Base-by-base conservation (phyloP, 2,113 vertebrate genomes). In the Malaclemys terrapin region DNA sequence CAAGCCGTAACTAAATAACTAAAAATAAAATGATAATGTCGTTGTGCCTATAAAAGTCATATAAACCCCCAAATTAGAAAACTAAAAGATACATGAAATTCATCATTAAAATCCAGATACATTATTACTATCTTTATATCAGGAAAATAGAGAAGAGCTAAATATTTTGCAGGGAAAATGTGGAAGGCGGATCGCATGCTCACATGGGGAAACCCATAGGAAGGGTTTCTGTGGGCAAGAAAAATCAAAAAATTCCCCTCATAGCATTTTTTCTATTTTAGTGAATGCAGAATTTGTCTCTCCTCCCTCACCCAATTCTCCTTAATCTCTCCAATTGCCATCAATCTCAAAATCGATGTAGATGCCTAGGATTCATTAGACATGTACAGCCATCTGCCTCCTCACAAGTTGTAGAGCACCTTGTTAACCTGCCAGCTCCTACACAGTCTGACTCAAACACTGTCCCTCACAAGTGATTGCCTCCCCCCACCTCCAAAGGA, bases 211-310 rank as follows among this genome's bases (percentile, higher is more conserved):
- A 97, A 92, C 45, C 88, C 83, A 0, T 81, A 53, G 53, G 84
- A 83, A 86, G 89, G 92, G 76, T 94, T 97, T 93, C 96, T 88
- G 89, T 62, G 88, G 93, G 87, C 87, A 94, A 95, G 95, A 45
- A 42, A 42, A 76, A 27, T 45, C 0, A 22, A 97, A 96, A n/a
- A 29, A 95, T 96, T 97, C 94, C 92, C 93, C 93, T 96, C 93
- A 96, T 95, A 96, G 69, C 96, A 96, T 97, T 97, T 96, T 94
- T 76, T 76, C 72, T 45, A 45, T 45, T 76, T 38, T 76, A 24
- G 42, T 45, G 92, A 91, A 93, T 97, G 97, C 96, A 96, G 96
- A 97, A 97, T 96, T 97, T 97, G 96, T 96, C 96, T 96, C 96
- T 93, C 97, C 96, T 96, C 96, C 97, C 94, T 96, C 95, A 57